phyloP scores from a whole-genome alignment of 1,140 invertebrate genomes.

The Drosophila pseudoananassae region DNA sequence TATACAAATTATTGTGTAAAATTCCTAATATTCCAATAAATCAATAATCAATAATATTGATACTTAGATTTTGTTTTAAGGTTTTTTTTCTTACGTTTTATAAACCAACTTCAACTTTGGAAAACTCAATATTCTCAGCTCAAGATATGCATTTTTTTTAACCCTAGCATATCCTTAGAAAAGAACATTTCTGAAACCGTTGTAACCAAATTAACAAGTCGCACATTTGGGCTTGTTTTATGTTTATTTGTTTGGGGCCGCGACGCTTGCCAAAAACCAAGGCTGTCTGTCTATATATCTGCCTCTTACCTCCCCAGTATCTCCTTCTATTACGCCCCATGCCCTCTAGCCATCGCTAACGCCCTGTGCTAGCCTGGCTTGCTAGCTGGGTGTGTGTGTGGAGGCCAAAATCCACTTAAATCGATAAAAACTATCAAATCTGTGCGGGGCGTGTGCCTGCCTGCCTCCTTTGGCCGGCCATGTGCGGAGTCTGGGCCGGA shows the following conservation, averaged over 20 bases:
- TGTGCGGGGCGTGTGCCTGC: constrained; percentile 71
- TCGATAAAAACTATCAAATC: constrained; percentile 83
- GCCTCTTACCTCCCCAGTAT: constrained; percentile 2
- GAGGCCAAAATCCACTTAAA: constrained; percentile 74
- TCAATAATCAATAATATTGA: no score
- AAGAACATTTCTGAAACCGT: constrained; percentile 15
- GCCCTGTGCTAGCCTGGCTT: constrained; percentile 21
- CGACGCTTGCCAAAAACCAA: constrained; percentile 67
- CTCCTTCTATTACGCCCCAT: constrained; percentile 3
- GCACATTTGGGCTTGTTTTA: constrained; percentile 56
- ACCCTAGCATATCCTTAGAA: neutral
- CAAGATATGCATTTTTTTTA: neutral
- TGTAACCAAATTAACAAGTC: constrained; percentile 15
- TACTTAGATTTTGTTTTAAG: no score
- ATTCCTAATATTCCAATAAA: no score
- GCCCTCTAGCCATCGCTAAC: neutral
- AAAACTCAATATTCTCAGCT: neutral
- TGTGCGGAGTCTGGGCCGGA: constrained; percentile 25
- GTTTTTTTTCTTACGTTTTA: no score
- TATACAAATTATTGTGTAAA: no score
- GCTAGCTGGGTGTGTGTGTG: constrained; percentile 23
- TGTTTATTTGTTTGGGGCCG: constrained; percentile 62
- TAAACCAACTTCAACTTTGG: neutral
- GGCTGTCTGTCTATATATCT: constrained; percentile 56
- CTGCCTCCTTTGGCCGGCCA: neutral